phyloP scores from a whole-genome alignment of 2,113 vertebrate genomes.

The Amazona vittata region DNA sequence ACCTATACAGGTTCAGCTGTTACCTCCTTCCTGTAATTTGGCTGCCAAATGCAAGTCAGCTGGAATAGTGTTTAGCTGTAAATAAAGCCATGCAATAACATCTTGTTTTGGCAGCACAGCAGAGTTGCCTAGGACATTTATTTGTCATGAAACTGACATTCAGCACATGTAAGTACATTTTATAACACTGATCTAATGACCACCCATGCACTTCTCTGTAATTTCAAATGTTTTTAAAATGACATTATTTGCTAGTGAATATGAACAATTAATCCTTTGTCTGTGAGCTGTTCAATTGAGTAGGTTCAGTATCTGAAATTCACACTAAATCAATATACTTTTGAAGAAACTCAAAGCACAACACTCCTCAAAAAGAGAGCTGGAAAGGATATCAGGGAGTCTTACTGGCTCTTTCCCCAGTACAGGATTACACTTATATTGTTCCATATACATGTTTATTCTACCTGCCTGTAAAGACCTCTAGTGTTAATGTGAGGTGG shows the following conservation, averaged over 20 bases:
- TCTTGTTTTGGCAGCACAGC: not conserved
- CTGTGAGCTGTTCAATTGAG: not conserved
- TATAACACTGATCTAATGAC: not conserved
- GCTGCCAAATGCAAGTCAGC: not conserved
- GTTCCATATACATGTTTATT: not conserved
- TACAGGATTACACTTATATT: not conserved
- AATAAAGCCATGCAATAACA: not conserved
- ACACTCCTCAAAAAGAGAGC: not conserved
- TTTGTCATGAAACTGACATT: not conserved
- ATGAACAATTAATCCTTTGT: not conserved
- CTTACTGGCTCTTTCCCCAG: not conserved
- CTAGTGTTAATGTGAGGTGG: not conserved
- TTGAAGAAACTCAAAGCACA: not conserved
- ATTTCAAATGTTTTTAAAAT: not conserved
- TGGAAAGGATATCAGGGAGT: not conserved
- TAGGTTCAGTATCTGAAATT: not conserved
- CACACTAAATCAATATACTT: not conserved
- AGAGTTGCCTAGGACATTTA: not conserved
- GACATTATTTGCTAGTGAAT: not conserved
- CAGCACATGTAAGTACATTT: not conserved
- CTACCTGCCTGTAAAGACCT: not conserved
- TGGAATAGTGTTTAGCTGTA: not conserved
- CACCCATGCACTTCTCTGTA: not conserved
- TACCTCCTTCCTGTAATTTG: not conserved
- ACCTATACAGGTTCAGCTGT: not conserved